Percentiles rank a stretch among this genome's conserved stretches.
These are phyloP conservation scores for Chrysina gloriosa DNA, from an alignment of 2,888 invertebrate species.

Conservation along the genomic window DNA sequence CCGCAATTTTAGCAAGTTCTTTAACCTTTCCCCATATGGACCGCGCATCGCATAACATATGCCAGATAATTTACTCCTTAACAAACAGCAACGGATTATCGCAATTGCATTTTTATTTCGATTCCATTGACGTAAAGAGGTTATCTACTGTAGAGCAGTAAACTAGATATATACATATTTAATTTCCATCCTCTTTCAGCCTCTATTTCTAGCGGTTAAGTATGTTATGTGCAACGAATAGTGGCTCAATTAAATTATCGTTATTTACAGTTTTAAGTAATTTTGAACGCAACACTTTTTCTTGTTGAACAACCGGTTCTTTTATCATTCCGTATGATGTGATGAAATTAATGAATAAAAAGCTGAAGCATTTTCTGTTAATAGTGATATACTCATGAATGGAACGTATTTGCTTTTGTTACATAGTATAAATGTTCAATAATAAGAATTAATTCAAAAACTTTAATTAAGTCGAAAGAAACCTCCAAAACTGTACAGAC, in stretches of 20 bases:
- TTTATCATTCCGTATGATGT: not conserved
- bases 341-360: not conserved
- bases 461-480: too few relatives aligned
- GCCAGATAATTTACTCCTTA: not conserved
- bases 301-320: not conserved
- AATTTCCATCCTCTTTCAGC: not conserved
- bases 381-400: not conserved
- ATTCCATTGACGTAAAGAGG: slow-evolving; percentile 20
- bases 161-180: not conserved
- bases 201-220: not conserved
- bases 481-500: too few relatives aligned
- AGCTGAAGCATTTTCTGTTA: not conserved
- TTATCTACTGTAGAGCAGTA: slow-evolving; percentile 5
- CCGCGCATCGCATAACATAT: not conserved
- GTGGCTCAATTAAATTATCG: slow-evolving; percentile 7
- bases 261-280: slow-evolving; percentile 7
- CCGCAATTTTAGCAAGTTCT: slow-evolving; percentile 8
- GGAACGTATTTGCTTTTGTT: too few relatives aligned
- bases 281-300: not conserved
- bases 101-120: slow-evolving; percentile 9
- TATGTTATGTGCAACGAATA: slow-evolving; percentile 1
- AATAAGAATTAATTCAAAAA: too few relatives aligned
- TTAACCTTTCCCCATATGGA: slow-evolving; percentile 2
- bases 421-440: too few relatives aligned
- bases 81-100: slow-evolving; percentile 1